phyloP scores from a whole-genome alignment of 2,797 vertebrate species.

The Eupleurogrammus muticus region DNA sequence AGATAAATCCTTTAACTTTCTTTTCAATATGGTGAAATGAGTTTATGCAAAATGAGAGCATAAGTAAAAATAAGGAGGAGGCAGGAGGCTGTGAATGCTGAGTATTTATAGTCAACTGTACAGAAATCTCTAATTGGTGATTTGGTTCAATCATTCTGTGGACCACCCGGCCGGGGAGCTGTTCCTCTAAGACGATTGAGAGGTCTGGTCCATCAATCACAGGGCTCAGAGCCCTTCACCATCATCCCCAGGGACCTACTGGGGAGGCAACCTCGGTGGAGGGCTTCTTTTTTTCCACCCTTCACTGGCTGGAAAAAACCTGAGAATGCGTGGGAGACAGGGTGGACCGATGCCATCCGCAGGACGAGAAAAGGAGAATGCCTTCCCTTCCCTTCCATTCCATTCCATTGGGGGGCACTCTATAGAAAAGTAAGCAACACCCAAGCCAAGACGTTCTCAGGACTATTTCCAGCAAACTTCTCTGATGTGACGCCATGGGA shows the following conservation, averaged over 20 bases:
- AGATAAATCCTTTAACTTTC: slow-evolving; percentile 50
- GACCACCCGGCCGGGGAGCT: slow-evolving; percentile 67
- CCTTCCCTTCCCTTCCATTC: slow-evolving; percentile 51
- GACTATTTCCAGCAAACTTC: slow-evolving; percentile 54
- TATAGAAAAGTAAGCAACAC: slow-evolving; percentile 53
- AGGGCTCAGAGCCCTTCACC: slow-evolving; percentile 56
- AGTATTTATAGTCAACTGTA: slow-evolving; percentile 43
- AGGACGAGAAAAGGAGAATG: slow-evolving; percentile 40
- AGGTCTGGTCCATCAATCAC: slow-evolving; percentile 72
- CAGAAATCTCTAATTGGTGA: slow-evolving; percentile 73
- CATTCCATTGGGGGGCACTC: slow-evolving; percentile 42
- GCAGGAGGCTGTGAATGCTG: slow-evolving; percentile 43
- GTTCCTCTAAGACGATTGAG: slow-evolving; percentile 45
- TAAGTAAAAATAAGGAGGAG: slow-evolving; percentile 37
- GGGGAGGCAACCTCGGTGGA: slow-evolving; percentile 52
- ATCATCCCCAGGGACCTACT: slow-evolving; percentile 55
- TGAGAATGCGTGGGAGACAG: slow-evolving; percentile 46
- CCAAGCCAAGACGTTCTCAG: slow-evolving; percentile 52
- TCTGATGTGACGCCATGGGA: slow-evolving; percentile 54
- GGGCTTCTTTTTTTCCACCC: slow-evolving; percentile 34
- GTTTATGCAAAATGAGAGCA: slow-evolving; percentile 68
- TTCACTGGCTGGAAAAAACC: slow-evolving; percentile 53
- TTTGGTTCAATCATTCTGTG: slow-evolving; percentile 62
- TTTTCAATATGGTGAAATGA: slow-evolving; percentile 41
- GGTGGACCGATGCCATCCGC: slow-evolving; percentile 52